Evolutionary conservation across 2,888 invertebrate species (phyloP).

Genomic region (Drosophila macrospina): DNA sequence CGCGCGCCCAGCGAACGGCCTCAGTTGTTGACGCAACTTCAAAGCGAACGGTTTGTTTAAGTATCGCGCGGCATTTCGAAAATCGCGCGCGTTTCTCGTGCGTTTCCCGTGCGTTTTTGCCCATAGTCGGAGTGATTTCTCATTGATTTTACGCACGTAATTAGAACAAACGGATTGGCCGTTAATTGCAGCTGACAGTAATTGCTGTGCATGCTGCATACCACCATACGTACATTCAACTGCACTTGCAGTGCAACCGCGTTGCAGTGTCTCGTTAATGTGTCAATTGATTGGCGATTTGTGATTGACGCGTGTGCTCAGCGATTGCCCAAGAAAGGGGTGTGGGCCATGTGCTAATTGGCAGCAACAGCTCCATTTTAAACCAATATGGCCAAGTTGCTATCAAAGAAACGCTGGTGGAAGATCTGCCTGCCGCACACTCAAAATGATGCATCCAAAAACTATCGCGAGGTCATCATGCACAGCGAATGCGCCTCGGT

Average conservation of each 20-base stretch:
- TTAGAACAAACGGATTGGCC: constrained; percentile 81
- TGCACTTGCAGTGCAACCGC: constrained; percentile 31
- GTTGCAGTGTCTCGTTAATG: constrained; percentile 58
- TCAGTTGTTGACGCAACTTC: constrained; percentile 67
- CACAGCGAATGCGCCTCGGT: constrained; percentile 60
- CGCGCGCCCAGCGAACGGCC: constrained; percentile 23
- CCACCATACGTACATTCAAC: constrained; percentile 32
- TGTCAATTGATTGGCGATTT: constrained; percentile 69
- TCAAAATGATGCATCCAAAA: constrained; percentile 90
- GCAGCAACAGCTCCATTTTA: constrained; percentile 41
- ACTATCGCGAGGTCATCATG: constrained; percentile 88
- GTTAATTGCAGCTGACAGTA: constrained; percentile 77
- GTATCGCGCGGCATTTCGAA: constrained; percentile 2
- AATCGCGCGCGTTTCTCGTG: constrained; percentile 26
- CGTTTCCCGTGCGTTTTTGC: constrained; percentile 21
- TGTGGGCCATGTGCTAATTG: constrained; percentile 60
- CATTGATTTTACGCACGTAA: constrained; percentile 79
- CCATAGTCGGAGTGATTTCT: constrained; percentile 34
- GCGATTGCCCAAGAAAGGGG: constrained; percentile 47
- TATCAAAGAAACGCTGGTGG: constrained; percentile 92
- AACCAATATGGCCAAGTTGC: constrained; percentile 63
- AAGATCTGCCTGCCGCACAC: constrained; percentile 92
- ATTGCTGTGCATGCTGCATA: constrained; percentile 61
- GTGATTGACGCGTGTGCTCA: constrained; percentile 51
- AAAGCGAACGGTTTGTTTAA: constrained; percentile 47